Conservation (phyloP, 2,113 vertebrate species). For the Cavia aperea region DNA sequence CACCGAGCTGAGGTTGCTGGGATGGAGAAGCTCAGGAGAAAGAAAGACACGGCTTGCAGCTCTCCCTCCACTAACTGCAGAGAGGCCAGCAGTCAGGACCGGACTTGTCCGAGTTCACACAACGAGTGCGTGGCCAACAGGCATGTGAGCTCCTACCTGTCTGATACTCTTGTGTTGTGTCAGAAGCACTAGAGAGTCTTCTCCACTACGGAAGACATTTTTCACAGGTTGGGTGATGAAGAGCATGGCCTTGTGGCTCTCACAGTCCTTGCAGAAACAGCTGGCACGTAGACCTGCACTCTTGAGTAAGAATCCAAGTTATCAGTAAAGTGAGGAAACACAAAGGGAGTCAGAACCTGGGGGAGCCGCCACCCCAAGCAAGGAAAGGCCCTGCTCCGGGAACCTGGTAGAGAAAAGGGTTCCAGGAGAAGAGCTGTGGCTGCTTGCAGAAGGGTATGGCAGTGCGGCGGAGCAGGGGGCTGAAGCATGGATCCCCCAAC, state of each 20-base stretch:
- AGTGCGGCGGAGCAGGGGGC: too few species aligned
- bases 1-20: not conserved
- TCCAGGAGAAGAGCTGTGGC: not conserved
- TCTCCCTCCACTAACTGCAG: not conserved
- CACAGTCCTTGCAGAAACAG: not conserved
- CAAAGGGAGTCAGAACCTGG: not conserved
- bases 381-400: not conserved
- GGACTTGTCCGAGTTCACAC: not conserved
- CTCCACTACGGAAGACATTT: not conserved
- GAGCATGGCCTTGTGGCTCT: rapidly evolving
- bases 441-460: not conserved
- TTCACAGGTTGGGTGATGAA: rapidly evolving
- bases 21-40: rapidly evolving
- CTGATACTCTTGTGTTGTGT: not conserved
- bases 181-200: not conserved
- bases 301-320: not conserved
- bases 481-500: not conserved
- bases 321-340: not conserved
- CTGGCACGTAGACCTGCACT: not conserved
- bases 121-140: not conserved
- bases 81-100: not conserved
- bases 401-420: not conserved
- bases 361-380: too few species aligned
- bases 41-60: rapidly evolving
- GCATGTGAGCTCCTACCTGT: not conserved